Percentiles rank a stretch among this genome's conserved stretches.
phyloP scores from a whole-genome alignment of 1,140 invertebrate species.

The Akabosia matsudoensis region DNA sequence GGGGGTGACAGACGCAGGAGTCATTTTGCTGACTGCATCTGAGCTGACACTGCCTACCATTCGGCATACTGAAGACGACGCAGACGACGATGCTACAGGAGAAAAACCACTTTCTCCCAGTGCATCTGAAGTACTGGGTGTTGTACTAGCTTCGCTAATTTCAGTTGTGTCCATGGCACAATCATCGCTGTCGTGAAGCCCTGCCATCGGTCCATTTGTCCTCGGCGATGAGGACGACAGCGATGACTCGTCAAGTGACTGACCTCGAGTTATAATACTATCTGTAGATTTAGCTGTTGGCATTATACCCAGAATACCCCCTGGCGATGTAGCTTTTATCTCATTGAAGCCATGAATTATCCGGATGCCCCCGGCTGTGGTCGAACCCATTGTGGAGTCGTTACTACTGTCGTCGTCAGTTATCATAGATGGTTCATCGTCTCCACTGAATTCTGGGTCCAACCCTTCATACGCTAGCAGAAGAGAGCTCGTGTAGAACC shows the following conservation, averaged over 20 bases:
- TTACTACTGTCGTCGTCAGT: slow-evolving; percentile 11
- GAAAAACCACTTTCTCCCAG: too few relatives aligned
- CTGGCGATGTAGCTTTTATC: neutral
- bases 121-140: neutral
- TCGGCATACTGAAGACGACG: neutral
- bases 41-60: slow-evolving; percentile 18
- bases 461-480: slow-evolving; percentile 63
- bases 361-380: neutral
- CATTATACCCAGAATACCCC: slow-evolving; percentile 11
- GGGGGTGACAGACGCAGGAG: slow-evolving; percentile 11
- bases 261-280: slow-evolving; percentile 15
- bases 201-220: neutral
- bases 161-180: slow-evolving; percentile 12
- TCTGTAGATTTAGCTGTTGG: slow-evolving; percentile 40
- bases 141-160: neutral
- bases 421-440: slow-evolving; percentile 40
- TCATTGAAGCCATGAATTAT: slow-evolving; percentile 11
- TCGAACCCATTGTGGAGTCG: neutral
- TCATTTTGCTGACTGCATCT: neutral
- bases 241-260: slow-evolving; percentile 10
- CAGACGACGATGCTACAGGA: neutral
- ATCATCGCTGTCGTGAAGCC: neutral
- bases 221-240: neutral
- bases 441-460: slow-evolving; percentile 41
- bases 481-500: slow-evolving; percentile 65